Evolutionary conservation across 1,140 invertebrate genomes (phyloP).

Genomic region (Aphaenogaster ashmeadi): DNA sequence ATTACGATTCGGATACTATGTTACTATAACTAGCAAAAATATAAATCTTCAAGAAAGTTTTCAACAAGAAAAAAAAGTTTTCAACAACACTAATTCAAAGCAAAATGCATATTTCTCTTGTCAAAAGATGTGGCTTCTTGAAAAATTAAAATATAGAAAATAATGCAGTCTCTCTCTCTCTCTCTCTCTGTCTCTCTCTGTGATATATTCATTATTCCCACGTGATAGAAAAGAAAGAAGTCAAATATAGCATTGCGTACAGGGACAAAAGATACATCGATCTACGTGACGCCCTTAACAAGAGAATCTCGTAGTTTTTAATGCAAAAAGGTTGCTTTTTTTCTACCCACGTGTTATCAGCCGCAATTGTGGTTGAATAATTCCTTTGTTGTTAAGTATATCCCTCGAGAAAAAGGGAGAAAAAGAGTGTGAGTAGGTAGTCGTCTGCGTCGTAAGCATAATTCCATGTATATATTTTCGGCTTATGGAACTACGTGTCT

Average conservation of each 20-base stretch:
- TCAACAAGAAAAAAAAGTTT: neutral
- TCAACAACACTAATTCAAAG: neutral
- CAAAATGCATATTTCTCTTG: neutral
- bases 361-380: constrained; percentile 16
- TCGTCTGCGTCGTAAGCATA: neutral
- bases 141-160: neutral
- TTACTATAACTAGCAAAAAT: neutral
- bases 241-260: constrained; percentile 7
- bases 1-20: neutral
- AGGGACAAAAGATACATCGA: neutral
- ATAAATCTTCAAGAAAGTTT: neutral
- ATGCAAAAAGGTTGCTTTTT: constrained; percentile 23
- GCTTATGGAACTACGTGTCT: neutral
- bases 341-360: neutral
- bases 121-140: neutral
- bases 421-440: neutral
- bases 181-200: too few relatives aligned
- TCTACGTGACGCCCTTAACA: neutral
- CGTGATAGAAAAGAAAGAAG: neutral
- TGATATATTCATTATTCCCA: neutral
- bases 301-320: constrained; percentile 16
- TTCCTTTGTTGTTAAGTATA: constrained; percentile 35
- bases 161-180: neutral
- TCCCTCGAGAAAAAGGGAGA: neutral
- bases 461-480: neutral